Base-by-base conservation (phyloP, 2,888 invertebrate genomes). In the Stratiomys singularior region DNA sequence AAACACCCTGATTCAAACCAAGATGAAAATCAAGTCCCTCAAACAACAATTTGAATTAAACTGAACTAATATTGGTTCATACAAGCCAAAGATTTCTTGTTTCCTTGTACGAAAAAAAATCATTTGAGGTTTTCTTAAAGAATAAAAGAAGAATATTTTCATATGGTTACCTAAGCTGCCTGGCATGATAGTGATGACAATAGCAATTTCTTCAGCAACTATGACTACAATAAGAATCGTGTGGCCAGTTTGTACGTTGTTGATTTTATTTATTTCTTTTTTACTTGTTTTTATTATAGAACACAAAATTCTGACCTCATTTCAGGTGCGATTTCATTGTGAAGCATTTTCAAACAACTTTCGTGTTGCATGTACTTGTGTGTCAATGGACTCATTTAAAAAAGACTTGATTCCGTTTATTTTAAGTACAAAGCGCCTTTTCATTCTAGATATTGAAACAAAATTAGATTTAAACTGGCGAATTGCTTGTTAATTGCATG, bases 111-210 rank as follows among this genome's bases (percentile, higher is more conserved):
- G n/a, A 25, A 23, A 63, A 23, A 25, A 15, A n/a, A 11, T 64
- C 64, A 64, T 28, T 64, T 64, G 28, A 37, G 11, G 25, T 64
- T 64, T 64, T 64, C 27, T 64, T 52, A 18, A 52, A 13, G 7
- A 52, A 52, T 52, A 18, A 52, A 52, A 52, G 21, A 15, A 67
- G 18, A 21, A 13, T 9, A 15, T 21, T 46, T 46, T 71, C 71
- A 71, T 71, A 52, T 21, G 30, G 71, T 71, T 71, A 71, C 18
- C 47, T 71, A 71, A 71, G 47, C 11, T 23, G 25, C 37, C 9
- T 71, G 71, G 71, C 71, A 71, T 71, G 71, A 67, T 60, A 60
- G 23, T 60, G n/a, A 67, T 67, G 67, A 60, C 60, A 60, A 60
- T 25, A 4, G 23, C 25, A 25, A 13, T 60, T 25, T 13, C n/a